Conservation (phyloP, 1,140 invertebrate genomes). For the Drosophila nigrodunni region DNA sequence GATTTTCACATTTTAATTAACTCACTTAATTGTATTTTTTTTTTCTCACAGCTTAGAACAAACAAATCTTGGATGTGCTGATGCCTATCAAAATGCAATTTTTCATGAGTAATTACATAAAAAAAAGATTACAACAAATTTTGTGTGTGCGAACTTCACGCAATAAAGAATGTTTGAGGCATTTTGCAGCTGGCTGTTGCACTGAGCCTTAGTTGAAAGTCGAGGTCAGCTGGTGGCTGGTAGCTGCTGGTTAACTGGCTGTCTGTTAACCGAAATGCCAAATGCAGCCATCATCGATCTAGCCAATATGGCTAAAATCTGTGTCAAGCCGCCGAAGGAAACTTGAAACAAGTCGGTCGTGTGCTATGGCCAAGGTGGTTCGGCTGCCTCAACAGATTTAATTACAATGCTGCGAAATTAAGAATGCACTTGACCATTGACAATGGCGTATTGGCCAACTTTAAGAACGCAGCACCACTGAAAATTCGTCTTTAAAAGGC, state of each 20-base stretch:
- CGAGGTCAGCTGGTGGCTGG: constrained; percentile 70
- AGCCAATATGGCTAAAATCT: constrained; percentile 64
- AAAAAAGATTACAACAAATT: neutral
- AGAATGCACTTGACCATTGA: constrained; percentile 71
- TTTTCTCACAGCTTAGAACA: constrained; percentile 15
- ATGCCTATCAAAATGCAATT: constrained; percentile 58
- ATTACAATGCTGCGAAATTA: constrained; percentile 35
- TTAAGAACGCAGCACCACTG: constrained; percentile 32
- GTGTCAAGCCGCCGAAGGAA: constrained; percentile 76
- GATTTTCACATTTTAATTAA: constrained; percentile 57
- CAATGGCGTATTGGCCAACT: constrained; percentile 52
- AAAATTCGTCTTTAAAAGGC: neutral
- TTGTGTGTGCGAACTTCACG: constrained; percentile 54
- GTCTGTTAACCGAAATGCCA: constrained; percentile 34
- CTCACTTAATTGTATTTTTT: neutral
- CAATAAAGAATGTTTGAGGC: constrained; percentile 44
- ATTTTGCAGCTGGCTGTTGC: constrained; percentile 37
- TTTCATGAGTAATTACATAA: constrained; percentile 27
- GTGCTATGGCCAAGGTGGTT: constrained; percentile 43
- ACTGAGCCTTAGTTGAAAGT: constrained; percentile 60
- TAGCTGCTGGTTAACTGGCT: constrained; percentile 38
- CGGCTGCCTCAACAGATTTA: constrained; percentile 57
- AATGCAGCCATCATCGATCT: constrained; percentile 60
- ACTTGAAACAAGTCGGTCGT: constrained; percentile 66
- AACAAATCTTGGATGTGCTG: constrained; percentile 34